Conservation (phyloP, 2,888 invertebrate genomes). For the Junonia oenone region DNA sequence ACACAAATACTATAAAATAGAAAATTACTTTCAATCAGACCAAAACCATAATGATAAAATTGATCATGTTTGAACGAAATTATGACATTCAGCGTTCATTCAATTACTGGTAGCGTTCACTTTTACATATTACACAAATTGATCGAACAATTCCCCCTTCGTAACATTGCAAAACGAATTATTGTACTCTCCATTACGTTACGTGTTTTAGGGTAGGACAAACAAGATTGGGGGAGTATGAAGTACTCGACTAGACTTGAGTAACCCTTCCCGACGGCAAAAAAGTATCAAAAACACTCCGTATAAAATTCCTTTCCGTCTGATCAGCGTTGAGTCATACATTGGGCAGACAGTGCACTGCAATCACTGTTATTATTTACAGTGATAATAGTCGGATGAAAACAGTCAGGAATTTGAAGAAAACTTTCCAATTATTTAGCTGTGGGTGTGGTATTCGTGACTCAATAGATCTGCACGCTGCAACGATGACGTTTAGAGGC, state of each 20-base stretch:
- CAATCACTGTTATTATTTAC: slow-evolving; percentile 14
- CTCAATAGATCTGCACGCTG: slow-evolving; percentile 22
- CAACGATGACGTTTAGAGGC: slow-evolving; percentile 20
- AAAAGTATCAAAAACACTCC: slow-evolving; percentile 5
- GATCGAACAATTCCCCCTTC: slow-evolving; percentile 19
- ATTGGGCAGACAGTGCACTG: slow-evolving; percentile 3
- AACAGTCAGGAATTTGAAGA: slow-evolving; percentile 10
- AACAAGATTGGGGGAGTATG: slow-evolving; percentile 13
- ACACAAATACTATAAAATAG: too few species aligned
- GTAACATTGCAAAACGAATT: slow-evolving; percentile 12
- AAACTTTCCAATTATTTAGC: slow-evolving; percentile 7
- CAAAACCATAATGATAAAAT: too few species aligned
- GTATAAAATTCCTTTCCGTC: slow-evolving; percentile 13
- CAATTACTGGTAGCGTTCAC: slow-evolving; percentile 9
- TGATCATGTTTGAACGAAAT: background rate
- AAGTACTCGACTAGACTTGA: slow-evolving; percentile 11
- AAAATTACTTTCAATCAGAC: too few species aligned
- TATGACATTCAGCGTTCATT: background rate
- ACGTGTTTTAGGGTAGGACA: slow-evolving; percentile 14
- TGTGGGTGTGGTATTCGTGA: slow-evolving; percentile 31
- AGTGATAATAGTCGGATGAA: slow-evolving; percentile 15
- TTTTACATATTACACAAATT: slow-evolving; percentile 19
- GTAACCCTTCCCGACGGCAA: slow-evolving; percentile 7
- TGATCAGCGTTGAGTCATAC: slow-evolving; percentile 12
- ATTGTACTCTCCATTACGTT: slow-evolving; percentile 19